Percentiles rank a stretch among this genome's conserved stretches.
Evolutionary conservation across 2,797 vertebrate genomes (phyloP).

Genomic region (Holocentrus rufus): DNA sequence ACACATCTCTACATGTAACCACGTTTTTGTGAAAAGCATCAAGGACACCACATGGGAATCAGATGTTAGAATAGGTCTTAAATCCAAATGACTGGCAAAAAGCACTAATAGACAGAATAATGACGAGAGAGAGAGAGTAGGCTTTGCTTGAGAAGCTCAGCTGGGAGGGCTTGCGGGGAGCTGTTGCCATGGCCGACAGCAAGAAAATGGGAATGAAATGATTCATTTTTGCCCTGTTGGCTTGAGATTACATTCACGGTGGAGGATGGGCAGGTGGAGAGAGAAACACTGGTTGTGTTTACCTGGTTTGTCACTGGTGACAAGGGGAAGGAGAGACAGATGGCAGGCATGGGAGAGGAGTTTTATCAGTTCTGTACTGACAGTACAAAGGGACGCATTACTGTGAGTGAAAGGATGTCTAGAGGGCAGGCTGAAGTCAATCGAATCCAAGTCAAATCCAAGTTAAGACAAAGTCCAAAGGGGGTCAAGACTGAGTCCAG

Average conservation of each 20-base stretch:
- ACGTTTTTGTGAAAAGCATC: conserved; percentile 33
- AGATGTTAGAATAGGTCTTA: conserved; percentile 41
- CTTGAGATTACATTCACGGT: conserved; percentile 22
- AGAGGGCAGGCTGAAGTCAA: not conserved
- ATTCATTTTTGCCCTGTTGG: conserved; percentile 47
- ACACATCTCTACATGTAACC: not conserved
- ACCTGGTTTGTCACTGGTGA: conserved; percentile 16
- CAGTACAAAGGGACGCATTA: conserved; percentile 25
- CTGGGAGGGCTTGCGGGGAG: conserved; percentile 31
- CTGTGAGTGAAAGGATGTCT: conserved; percentile 22
- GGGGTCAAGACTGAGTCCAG: too few species aligned
- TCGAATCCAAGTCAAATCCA: too few species aligned
- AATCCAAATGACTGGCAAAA: conserved; percentile 60
- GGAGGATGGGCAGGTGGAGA: not conserved
- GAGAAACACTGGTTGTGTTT: not conserved
- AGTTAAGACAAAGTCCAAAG: too few species aligned
- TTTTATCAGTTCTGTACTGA: conserved; percentile 41
- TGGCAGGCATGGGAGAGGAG: not conserved
- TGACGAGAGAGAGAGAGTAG: conserved; percentile 18
- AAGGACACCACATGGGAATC: conserved; percentile 52
- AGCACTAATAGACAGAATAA: conserved; percentile 64
- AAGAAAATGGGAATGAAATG: conserved; percentile 55
- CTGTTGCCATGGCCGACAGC: conserved; percentile 63
- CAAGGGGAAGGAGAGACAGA: conserved; percentile 14
- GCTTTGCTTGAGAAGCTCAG: conserved; percentile 54